Evolutionary conservation across 92 coral and sea anemone genomes (phyloP).

Genomic region (Chrysogorgia sp.): DNA sequence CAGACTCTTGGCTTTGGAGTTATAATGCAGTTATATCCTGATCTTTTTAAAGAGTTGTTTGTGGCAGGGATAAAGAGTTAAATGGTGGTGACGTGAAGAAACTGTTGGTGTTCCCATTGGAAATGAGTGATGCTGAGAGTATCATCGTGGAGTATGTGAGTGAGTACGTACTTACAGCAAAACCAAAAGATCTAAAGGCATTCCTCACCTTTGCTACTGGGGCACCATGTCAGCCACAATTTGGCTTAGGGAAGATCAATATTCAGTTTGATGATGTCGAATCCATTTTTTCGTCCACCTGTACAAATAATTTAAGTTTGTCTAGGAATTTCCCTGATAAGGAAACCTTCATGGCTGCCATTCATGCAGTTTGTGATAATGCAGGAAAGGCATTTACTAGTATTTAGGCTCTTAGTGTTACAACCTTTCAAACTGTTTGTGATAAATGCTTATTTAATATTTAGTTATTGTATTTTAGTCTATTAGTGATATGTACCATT

Average conservation of each 20-base stretch:
- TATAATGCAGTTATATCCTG: conserved; percentile 64
- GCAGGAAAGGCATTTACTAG: conserved; percentile 61
- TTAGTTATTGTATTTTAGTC: too few relatives aligned
- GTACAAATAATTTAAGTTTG: conserved; percentile 46
- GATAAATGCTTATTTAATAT: too few relatives aligned
- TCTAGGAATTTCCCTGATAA: conserved; percentile 59
- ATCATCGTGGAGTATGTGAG: conserved; percentile 50
- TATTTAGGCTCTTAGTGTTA: conserved; percentile 45
- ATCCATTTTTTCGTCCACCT: conserved; percentile 63
- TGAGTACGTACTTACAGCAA: conserved; percentile 54
- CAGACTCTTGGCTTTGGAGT: conserved; percentile 63
- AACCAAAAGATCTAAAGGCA: conserved; percentile 55
- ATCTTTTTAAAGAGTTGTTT: conserved; percentile 56
- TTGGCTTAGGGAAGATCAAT: conserved; percentile 60
- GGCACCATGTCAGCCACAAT: conserved; percentile 59
- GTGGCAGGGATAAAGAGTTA: conserved; percentile 62
- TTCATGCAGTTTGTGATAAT: conserved; percentile 52
- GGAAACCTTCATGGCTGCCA: conserved; percentile 50
- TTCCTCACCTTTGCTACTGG: conserved; percentile 68
- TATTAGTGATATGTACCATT: too few relatives aligned
- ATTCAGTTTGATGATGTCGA: conserved; percentile 57
- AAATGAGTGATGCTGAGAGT: conserved; percentile 48
- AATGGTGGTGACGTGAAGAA: conserved; percentile 53
- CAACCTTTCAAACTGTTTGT: not conserved
- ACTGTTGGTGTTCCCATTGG: conserved; percentile 58